phyloP scores from a whole-genome alignment of 2,797 vertebrate genomes.

The Ficedula albicollis region DNA sequence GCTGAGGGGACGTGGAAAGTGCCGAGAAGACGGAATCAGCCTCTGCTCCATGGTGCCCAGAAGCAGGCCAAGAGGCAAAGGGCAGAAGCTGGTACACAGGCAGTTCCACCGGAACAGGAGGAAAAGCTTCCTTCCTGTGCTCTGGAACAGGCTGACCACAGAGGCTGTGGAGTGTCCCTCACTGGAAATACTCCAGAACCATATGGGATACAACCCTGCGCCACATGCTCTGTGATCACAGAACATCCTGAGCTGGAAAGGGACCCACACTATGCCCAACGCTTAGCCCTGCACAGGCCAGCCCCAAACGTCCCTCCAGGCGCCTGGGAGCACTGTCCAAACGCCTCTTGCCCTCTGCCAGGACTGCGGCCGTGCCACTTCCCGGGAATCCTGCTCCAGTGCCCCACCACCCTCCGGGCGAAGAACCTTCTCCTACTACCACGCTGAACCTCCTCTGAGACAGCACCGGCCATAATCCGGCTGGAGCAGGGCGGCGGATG shows the following conservation, averaged over 20 bases:
- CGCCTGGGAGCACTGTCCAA: neutral
- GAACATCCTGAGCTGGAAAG: neutral
- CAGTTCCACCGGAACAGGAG: accelerated
- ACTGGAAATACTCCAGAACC: neutral
- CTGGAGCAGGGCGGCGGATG: neutral
- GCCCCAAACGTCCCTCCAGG: neutral
- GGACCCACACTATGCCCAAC: accelerated
- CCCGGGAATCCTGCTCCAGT: neutral
- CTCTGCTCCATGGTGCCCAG: too few relatives aligned
- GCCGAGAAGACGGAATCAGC: neutral
- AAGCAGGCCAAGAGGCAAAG: accelerated
- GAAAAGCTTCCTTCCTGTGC: neutral
- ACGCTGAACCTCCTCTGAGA: too few relatives aligned
- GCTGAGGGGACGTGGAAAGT: neutral
- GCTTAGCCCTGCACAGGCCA: neutral
- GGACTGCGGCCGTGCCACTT: accelerated
- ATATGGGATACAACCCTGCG: neutral
- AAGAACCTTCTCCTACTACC: neutral
- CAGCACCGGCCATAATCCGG: accelerated
- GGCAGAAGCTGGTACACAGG: neutral
- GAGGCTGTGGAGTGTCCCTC: neutral
- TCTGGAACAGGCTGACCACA: neutral
- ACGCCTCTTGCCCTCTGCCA: too few relatives aligned
- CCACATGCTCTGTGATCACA: neutral
- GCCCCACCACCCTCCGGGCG: too few relatives aligned